Conservation (phyloP, 2,888 invertebrate genomes). For the Amblyteles armatorius region DNA sequence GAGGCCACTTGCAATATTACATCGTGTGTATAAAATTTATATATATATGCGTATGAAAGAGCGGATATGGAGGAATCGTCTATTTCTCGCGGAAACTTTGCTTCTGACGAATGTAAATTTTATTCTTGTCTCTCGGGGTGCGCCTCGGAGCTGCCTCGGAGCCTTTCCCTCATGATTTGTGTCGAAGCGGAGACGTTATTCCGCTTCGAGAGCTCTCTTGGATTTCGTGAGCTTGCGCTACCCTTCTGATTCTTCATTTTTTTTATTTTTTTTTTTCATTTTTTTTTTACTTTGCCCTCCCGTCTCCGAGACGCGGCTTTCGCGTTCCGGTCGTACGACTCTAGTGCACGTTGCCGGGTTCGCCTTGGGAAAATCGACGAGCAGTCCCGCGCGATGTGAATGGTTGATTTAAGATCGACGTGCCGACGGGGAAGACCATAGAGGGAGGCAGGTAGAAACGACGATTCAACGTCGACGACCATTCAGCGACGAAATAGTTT, state of each 20-base stretch:
- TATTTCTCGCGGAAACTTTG: slow-evolving; percentile 45
- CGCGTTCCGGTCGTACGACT: slow-evolving; percentile 20
- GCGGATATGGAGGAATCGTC: slow-evolving; percentile 26
- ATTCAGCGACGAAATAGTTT: slow-evolving; percentile 53
- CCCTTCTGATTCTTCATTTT: slow-evolving; percentile 3
- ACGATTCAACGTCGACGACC: slow-evolving; percentile 30
- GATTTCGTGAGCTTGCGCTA: slow-evolving; percentile 34
- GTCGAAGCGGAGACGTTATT: slow-evolving; percentile 50
- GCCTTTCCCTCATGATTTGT: slow-evolving; percentile 53
- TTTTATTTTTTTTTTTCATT: slow-evolving; percentile 5
- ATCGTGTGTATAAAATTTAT: background rate
- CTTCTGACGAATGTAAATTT: slow-evolving; percentile 58
- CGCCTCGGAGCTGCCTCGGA: background rate
- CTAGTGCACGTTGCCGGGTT: slow-evolving; percentile 2
- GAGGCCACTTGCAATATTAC: slow-evolving; percentile 19
- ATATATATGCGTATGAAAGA: slow-evolving; percentile 27
- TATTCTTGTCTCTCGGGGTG: slow-evolving; percentile 56
- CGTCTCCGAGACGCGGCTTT: background rate
- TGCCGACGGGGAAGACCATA: slow-evolving; percentile 7
- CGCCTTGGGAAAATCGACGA: slow-evolving; percentile 51
- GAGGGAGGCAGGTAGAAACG: slow-evolving; percentile 32
- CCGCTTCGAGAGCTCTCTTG: slow-evolving; percentile 30
- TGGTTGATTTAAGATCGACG: slow-evolving; percentile 47
- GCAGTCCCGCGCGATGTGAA: slow-evolving; percentile 19
- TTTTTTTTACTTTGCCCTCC: slow-evolving; percentile 3